Base-by-base conservation (phyloP, 2,113 vertebrate species). In the Sinosuthora webbiana region DNA sequence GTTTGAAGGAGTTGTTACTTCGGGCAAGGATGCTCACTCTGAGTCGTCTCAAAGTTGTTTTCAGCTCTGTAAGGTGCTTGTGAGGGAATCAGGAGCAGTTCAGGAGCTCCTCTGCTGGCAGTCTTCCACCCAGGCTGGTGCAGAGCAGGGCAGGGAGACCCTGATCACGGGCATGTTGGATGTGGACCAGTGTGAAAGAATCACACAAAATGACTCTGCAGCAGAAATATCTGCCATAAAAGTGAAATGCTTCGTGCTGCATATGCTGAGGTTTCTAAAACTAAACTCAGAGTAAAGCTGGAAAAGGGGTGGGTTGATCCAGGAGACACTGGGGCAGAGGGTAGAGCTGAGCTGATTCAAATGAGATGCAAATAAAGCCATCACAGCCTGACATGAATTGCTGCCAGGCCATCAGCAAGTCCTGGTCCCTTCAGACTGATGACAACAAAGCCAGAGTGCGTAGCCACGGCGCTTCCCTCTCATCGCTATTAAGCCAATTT, bases 211-310 rank as follows among this genome's bases (percentile, higher is more conserved):
- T 5, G 3, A 69, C 18, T 57, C 60, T 73, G 57, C 39, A 50
- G 52, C 28, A 39, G 53, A 90, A 86, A 37, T 37, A 23, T 9
- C 44, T 53, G 49, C n/a, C 20, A 6, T 16, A 49, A 69, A 67
- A 39, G 0, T 0, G 0, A 17, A 14, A 35, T 5, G 30, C 28
- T 80, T 74, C n/a, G 53, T 15, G 47, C 11, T 37, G 17, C 31
- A 23, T 35, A 60, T 4, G 28, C 42, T 33, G 27, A 44, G 31
- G 31, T 11, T 57, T 93, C 73, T 17, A 45, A 69, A 86, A 69
- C 11, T 49, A 50, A 68, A 49, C 35, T 44, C 52, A 30, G 25
- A 39, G 13, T 13, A 41, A 82, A 75, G 78, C 20, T 59, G 74
- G 50, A 75, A 62, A 42, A 50, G 44, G 35, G 42, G 33, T 35